Percentiles rank a stretch among this genome's conserved stretches.
Evolutionary conservation across 2,888 invertebrate species (phyloP).

Genomic region (Scaeva pyrastri): DNA sequence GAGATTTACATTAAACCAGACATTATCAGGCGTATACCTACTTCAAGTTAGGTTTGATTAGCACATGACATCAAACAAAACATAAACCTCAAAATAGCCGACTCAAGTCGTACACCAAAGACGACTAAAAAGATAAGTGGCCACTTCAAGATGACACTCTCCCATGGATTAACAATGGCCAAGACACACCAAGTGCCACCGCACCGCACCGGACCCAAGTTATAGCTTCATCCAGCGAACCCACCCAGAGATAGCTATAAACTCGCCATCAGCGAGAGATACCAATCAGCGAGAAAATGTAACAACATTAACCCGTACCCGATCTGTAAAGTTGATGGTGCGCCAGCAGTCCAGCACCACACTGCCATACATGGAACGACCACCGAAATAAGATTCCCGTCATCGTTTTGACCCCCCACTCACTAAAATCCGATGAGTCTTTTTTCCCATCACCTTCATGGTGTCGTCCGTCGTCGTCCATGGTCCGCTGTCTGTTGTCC

Average conservation of each 20-base stretch:
- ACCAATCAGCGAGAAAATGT: slow-evolving; percentile 75
- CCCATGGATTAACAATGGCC: slow-evolving; percentile 71
- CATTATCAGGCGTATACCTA: slow-evolving; percentile 27
- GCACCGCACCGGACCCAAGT: slow-evolving; percentile 41
- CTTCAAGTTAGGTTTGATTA: slow-evolving; percentile 57
- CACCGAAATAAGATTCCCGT: slow-evolving; percentile 57
- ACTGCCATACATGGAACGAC: slow-evolving; percentile 6
- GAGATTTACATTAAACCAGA: slow-evolving; percentile 39
- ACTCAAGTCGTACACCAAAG: slow-evolving; percentile 54
- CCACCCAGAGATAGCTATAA: slow-evolving; percentile 7
- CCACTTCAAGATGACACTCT: slow-evolving; percentile 73
- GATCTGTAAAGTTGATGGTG: slow-evolving; percentile 72
- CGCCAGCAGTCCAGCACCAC: slow-evolving; percentile 49
- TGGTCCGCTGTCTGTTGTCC: neutral
- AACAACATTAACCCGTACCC: slow-evolving; percentile 74
- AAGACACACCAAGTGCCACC: slow-evolving; percentile 60
- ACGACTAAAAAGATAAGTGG: slow-evolving; percentile 50
- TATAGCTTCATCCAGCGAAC: slow-evolving; percentile 16
- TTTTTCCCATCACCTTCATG: slow-evolving; percentile 32
- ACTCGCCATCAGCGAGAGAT: slow-evolving; percentile 59
- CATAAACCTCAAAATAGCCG: slow-evolving; percentile 74
- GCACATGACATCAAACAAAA: slow-evolving; percentile 57
- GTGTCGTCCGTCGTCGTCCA: neutral
- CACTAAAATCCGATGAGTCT: slow-evolving; percentile 21
- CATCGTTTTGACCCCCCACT: slow-evolving; percentile 60